phyloP scores from a whole-genome alignment of 2,888 invertebrate genomes.

The Ferdinandea cuprea region DNA sequence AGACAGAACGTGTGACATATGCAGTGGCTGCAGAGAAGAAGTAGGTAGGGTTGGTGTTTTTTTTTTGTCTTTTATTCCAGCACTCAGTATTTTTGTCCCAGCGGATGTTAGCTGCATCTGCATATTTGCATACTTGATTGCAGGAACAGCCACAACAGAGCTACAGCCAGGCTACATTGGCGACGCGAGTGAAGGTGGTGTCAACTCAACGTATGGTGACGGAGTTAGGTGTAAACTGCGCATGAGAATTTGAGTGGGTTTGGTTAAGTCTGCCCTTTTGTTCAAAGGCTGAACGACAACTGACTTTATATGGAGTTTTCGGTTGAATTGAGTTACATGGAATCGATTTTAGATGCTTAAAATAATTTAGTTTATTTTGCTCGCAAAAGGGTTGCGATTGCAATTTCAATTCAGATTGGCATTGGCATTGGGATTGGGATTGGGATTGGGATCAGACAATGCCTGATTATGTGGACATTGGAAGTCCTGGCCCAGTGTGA shows the following conservation, averaged over 20 bases:
- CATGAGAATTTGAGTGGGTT: slow-evolving; percentile 48
- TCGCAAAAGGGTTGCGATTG: too few relatives aligned
- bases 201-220: slow-evolving; percentile 51
- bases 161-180: slow-evolving; percentile 26
- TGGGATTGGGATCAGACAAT: too few relatives aligned
- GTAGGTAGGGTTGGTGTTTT: slow-evolving; percentile 26
- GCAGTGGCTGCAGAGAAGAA: slow-evolving; percentile 22
- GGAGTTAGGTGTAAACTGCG: slow-evolving; percentile 69
- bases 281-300: slow-evolving; percentile 21
- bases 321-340: slow-evolving; percentile 59
- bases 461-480: too few relatives aligned
- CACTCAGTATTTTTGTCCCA: slow-evolving; percentile 65
- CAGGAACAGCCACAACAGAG: slow-evolving; percentile 62
- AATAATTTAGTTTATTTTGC: slow-evolving; percentile 55
- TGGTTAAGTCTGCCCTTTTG: slow-evolving; percentile 55
- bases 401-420: too few relatives aligned
- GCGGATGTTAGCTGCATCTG: slow-evolving; percentile 74
- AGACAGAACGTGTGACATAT: slow-evolving; percentile 71
- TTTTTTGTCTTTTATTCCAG: slow-evolving; percentile 21
- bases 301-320: slow-evolving; percentile 16
- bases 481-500: too few relatives aligned
- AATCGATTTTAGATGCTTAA: slow-evolving; percentile 64
- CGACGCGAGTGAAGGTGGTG: slow-evolving; percentile 28
- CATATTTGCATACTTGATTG: slow-evolving; percentile 75
- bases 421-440: too few relatives aligned